Evolutionary conservation across 2,113 vertebrate genomes (phyloP), one percentile per base, ranked within the genome.

Genomic region (Tetrax tetrax): DNA sequence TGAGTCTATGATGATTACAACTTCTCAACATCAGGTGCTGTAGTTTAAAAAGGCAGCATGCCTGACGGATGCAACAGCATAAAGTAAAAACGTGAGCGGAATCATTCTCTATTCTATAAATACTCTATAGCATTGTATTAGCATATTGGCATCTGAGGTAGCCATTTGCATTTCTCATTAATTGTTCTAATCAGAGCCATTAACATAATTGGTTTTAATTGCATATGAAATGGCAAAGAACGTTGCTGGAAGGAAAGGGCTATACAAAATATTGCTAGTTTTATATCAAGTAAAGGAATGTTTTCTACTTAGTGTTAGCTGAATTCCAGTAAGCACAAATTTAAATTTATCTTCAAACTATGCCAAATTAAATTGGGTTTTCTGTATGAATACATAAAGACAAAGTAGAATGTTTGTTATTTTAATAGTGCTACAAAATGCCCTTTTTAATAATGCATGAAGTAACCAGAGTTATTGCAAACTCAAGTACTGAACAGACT

Each of bases 371-470:
- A 64, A 85, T 90, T 68, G 69, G 28, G 2, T 92, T 83, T 95
- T 59, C 89, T 87, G 14, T 89, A 20, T 27, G n/a, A 91, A 65
- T 57, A 63, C 37, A 74, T 64, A 63, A 79, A 82, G 61, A 91
- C 38, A 79, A 83, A 89, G 37, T 70, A 57, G 79, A 41, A 81
- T 59, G 66, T 69, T 96, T 88, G 54, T 2, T 1, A 65, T 90
- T 90, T 93, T 63, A 92, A 68, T 37, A 70, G 47, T 37, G 18
- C 72, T 70, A 77, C 54, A 86, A 70, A 81, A 78, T 71, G 68
- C 25, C 57, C 20, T 25, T 87, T 90, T 92, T 83, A 92, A 95
- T 95, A 95, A 95, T 87, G 51, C 68, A 95, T 70, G 50, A 96
- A 83, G 25, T 90, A 95, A 92, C 20, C 17, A 54, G 70, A 68